A percentile compares a stretch with the other conserved stretches of the same genome.
Evolutionary conservation across 2,888 invertebrate genomes (phyloP).

Genomic region (Cephus spinipes): DNA sequence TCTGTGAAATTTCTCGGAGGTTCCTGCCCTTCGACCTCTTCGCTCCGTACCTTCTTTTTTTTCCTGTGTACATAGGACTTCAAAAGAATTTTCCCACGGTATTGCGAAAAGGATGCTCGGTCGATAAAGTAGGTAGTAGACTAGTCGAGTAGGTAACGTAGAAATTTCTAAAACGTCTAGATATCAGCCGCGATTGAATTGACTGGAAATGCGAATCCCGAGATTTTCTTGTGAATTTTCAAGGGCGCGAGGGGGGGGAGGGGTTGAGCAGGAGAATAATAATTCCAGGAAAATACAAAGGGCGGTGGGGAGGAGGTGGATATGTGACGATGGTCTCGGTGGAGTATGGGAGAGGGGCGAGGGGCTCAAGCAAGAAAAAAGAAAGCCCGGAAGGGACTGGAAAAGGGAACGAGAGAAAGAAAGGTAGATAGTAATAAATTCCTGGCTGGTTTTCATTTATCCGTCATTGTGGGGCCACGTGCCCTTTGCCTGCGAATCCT

Average conservation of each 20-base stretch:
- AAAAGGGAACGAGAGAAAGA: too few relatives aligned
- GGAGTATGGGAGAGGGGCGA: too few relatives aligned
- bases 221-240: not conserved
- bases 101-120: not conserved
- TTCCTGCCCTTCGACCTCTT: not conserved
- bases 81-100: not conserved
- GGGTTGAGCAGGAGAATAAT: too few relatives aligned
- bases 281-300: not conserved
- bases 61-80: not conserved
- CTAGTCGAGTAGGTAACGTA: not conserved
- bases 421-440: not conserved
- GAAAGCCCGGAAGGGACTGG: too few relatives aligned
- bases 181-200: not conserved
- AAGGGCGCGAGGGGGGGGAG: not conserved
- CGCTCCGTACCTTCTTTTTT: not conserved
- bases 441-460: not conserved
- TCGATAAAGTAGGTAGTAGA: not conserved
- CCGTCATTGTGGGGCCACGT: not conserved
- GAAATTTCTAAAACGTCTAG: not conserved
- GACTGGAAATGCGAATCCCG: not conserved
- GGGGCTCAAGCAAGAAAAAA: too few relatives aligned
- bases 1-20: not conserved
- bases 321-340: not conserved
- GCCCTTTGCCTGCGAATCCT: not conserved
- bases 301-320: not conserved